Conservation (phyloP, 2,113 vertebrate genomes). For the Anolis sagrei region DNA sequence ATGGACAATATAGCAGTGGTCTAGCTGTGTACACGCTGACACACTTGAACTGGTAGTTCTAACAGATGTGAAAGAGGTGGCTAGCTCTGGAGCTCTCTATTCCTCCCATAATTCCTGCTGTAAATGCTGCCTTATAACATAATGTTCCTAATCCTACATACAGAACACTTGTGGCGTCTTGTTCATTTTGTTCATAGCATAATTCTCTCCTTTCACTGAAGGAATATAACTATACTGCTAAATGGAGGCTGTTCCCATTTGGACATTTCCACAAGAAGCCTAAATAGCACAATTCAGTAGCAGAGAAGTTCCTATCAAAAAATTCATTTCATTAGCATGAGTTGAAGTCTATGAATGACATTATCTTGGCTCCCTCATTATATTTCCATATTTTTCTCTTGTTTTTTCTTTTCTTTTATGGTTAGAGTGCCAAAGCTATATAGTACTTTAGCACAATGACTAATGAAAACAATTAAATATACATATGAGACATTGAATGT, state of each 20-base stretch:
- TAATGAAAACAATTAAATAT: no score
- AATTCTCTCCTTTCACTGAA: neutral
- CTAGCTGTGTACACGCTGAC: constrained; percentile 36
- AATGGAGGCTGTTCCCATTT: neutral
- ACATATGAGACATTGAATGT: no score
- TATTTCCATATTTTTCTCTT: no score
- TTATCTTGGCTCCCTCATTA: no score
- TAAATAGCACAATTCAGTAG: neutral
- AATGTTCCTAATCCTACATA: neutral
- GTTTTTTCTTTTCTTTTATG: no score
- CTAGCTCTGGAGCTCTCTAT: rapidly evolving
- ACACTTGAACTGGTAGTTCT: rapidly evolving
- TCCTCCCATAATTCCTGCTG: rapidly evolving
- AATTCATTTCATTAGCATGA: neutral
- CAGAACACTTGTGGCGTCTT: neutral
- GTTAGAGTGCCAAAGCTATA: no score
- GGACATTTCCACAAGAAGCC: neutral
- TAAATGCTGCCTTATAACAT: neutral
- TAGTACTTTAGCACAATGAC: no score
- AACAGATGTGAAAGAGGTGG: neutral
- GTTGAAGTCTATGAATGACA: neutral
- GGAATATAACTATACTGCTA: neutral
- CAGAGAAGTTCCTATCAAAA: neutral
- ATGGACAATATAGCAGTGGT: constrained; percentile 80
- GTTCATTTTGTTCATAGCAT: neutral